Evolutionary conservation across 2,797 vertebrate species (phyloP).

Genomic region (Anguilla marmorata): DNA sequence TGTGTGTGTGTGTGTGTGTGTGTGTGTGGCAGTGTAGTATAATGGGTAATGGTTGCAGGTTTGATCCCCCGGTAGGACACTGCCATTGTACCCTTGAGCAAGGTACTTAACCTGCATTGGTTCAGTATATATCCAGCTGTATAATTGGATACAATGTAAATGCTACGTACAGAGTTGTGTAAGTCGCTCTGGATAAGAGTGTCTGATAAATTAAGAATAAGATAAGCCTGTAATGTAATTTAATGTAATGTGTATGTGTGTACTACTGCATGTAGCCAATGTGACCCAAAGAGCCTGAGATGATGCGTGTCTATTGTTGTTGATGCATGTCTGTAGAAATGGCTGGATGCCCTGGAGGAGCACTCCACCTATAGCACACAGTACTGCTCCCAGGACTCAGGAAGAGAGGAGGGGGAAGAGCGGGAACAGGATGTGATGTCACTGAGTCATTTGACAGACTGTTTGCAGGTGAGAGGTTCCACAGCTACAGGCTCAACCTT

Average conservation of each 20-base stretch:
- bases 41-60: no score
- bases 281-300: not conserved
- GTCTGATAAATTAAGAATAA: no score
- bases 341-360: conserved; percentile 88
- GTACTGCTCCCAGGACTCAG: conserved; percentile 90
- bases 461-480: conserved; percentile 75
- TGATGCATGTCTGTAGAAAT: conserved; percentile 67
- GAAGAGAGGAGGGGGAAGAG: conserved; percentile 78
- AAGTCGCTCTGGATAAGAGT: no score
- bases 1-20: not conserved
- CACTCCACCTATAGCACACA: conserved; percentile 94
- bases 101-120: no score
- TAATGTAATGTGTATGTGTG: not conserved
- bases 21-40: no score
- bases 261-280: not conserved
- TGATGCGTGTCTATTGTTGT: not conserved
- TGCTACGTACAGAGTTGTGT: no score
- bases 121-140: no score
- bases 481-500: not conserved
- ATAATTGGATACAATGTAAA: no score
- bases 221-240: no score
- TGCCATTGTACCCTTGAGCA: no score
- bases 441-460: conserved; percentile 74
- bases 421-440: conserved; percentile 67
- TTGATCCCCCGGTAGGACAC: no score